Conservation (phyloP, 2,113 vertebrate species). For the Sitta europaea region DNA sequence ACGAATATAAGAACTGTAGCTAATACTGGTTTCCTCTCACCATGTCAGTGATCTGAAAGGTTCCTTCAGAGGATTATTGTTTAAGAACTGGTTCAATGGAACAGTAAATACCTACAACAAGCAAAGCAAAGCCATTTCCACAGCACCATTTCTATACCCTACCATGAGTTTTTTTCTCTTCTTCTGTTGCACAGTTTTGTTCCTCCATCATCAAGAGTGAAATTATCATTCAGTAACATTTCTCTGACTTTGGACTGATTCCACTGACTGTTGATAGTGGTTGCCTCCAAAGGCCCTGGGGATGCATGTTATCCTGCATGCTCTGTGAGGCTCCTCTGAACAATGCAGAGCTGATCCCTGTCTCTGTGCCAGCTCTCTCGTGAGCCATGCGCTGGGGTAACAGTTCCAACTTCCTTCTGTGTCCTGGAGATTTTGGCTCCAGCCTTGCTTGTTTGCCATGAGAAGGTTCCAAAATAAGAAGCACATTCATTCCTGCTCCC, state of each 20-base stretch:
- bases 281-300: not conserved
- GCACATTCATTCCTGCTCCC: not conserved
- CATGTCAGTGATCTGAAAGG: not conserved
- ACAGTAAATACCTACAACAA: not conserved
- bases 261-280: not conserved
- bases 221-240: not conserved
- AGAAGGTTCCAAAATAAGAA: slow-evolving; percentile 54
- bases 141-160: not conserved
- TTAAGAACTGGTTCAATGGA: not conserved
- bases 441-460: slow-evolving; percentile 30
- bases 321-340: slow-evolving; percentile 9
- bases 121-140: not conserved
- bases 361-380: not conserved
- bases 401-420: slow-evolving; percentile 20
- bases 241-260: not conserved
- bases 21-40: not conserved
- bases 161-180: not conserved
- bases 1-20: not conserved
- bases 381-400: not conserved
- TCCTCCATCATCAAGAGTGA: not conserved
- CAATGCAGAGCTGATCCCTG: slow-evolving; percentile 17
- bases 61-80: slow-evolving; percentile 25
- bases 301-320: not conserved
- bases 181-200: not conserved
- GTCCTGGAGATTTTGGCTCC: slow-evolving; percentile 38